These are phyloP conservation scores for Macrosiphum euphorbiae DNA, from an alignment of 2,888 invertebrate genomes.

Conservation along the genomic window DNA sequence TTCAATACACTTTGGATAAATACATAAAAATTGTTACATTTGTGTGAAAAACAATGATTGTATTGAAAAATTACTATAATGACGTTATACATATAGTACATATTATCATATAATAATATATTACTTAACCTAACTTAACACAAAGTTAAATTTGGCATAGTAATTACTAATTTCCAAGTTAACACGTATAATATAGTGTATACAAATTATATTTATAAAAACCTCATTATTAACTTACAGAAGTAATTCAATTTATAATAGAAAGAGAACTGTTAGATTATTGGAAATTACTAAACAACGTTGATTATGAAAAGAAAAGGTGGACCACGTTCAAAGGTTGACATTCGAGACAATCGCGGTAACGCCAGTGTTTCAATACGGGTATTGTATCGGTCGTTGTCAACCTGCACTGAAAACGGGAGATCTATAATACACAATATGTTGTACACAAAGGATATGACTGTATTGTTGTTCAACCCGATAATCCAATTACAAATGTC, in stretches of 20 bases:
- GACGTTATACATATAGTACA: neutral
- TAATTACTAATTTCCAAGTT: no score
- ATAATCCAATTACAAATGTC: conserved; percentile 49
- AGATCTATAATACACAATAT: neutral
- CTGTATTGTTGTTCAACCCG: neutral
- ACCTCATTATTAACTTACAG: neutral
- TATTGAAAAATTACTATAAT: neutral
- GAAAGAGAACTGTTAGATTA: neutral
- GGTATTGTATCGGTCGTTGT: neutral
- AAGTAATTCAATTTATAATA: neutral
- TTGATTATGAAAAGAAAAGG: neutral
- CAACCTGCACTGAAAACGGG: neutral
- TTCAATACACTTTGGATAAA: neutral
- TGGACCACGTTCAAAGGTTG: neutral
- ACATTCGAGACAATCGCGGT: neutral
- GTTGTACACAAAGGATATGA: neutral
- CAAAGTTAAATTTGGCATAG: neutral
- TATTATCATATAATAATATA: no score
- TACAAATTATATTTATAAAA: neutral
- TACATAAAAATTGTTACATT: neutral
- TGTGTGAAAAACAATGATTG: neutral
- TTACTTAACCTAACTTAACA: no score
- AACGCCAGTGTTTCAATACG: neutral
- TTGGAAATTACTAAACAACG: neutral
- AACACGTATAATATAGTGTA: neutral